Percentiles rank a stretch among this genome's conserved stretches.
Conservation (phyloP, 2,797 vertebrate species). For the Scleropages formosus region DNA sequence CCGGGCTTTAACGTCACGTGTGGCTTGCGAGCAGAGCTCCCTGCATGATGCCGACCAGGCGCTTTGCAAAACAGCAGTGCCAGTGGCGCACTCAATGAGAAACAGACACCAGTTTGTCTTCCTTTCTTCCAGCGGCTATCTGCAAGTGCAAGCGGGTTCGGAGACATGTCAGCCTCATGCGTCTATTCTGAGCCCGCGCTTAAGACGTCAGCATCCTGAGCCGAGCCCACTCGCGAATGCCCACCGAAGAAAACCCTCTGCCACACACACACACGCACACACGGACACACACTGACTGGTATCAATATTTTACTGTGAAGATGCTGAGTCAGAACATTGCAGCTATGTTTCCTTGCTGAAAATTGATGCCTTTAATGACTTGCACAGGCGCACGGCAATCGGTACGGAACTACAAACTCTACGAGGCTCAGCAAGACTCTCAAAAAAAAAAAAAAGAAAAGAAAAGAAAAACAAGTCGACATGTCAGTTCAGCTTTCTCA, state of each 20-base stretch:
- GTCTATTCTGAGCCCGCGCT: not conserved
- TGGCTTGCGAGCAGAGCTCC: not conserved
- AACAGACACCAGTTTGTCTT: slow-evolving; percentile 3
- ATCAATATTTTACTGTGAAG: not conserved
- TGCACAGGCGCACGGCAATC: not conserved
- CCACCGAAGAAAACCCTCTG: too few relatives aligned
- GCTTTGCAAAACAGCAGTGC: slow-evolving; percentile 32
- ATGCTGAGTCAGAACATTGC: slow-evolving; percentile 7
- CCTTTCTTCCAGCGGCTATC: not conserved
- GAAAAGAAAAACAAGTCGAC: slow-evolving; percentile 19
- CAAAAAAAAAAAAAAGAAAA: not conserved
- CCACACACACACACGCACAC: not conserved
- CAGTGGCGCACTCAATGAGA: not conserved
- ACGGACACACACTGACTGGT: not conserved
- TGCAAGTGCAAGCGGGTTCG: not conserved
- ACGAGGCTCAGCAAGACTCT: slow-evolving; percentile 6
- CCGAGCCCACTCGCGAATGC: not conserved
- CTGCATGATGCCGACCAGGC: slow-evolving; percentile 30
- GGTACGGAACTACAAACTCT: not conserved
- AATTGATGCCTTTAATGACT: slow-evolving; percentile 25
- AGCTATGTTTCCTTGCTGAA: slow-evolving; percentile 7
- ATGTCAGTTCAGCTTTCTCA: slow-evolving; percentile 16
- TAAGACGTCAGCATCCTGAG: slow-evolving; percentile 37
- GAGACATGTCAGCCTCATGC: slow-evolving; percentile 17
- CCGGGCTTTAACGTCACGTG: not conserved